These are phyloP conservation scores for Lepidurus arcticus DNA, from an alignment of 1,140 invertebrate genomes.

Conservation along the genomic window DNA sequence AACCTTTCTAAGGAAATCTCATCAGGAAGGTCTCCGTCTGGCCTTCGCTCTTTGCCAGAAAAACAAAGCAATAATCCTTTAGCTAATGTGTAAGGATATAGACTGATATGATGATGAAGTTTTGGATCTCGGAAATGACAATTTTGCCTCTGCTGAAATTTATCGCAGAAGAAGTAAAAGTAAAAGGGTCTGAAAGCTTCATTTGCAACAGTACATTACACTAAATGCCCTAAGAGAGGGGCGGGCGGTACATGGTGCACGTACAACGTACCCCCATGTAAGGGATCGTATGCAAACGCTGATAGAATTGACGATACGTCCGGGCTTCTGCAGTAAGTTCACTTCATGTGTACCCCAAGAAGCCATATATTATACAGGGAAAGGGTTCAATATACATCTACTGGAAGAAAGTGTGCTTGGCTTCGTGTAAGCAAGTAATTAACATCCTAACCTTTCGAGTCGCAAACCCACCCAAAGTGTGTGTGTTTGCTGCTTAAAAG, in stretches of 20 bases:
- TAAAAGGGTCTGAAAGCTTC: neutral
- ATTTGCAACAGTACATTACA: neutral
- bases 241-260: neutral
- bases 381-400: too few species aligned
- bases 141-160: neutral
- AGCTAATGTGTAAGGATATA: neutral
- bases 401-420: too few species aligned
- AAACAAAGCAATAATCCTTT: neutral
- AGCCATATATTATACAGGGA: too few species aligned
- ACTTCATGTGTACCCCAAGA: too few species aligned
- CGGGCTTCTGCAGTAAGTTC: too few species aligned
- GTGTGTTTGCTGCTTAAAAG: too few species aligned
- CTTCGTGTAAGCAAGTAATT: too few species aligned
- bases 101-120: neutral
- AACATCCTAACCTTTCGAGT: too few species aligned
- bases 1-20: neutral
- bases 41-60: neutral
- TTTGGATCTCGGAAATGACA: neutral
- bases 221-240: neutral
- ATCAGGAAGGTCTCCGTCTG: neutral
- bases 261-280: neutral
- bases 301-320: neutral
- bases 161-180: neutral
- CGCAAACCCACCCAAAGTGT: too few species aligned
- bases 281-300: neutral